phyloP scores from a whole-genome alignment of 2,113 vertebrate species.

The Gymnocephalus cernua region DNA sequence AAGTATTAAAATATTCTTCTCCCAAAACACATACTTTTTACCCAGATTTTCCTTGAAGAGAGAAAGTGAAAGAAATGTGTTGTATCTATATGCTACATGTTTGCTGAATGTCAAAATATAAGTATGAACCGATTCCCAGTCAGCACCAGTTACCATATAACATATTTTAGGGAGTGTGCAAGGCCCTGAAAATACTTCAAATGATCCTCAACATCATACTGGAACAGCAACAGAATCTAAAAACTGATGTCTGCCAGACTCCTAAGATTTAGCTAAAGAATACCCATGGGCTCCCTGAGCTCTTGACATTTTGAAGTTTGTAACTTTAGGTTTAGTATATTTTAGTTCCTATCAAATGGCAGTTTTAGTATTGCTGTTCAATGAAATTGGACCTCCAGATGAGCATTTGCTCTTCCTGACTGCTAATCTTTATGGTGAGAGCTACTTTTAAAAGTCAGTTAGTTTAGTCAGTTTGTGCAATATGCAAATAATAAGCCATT shows the following conservation, averaged over 20 bases:
- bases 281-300: conserved; percentile 40
- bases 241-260: conserved; percentile 49
- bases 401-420: conserved; percentile 17
- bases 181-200: conserved; percentile 50
- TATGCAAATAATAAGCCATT: conserved; percentile 19
- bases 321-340: conserved; percentile 44
- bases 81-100: conserved; percentile 12
- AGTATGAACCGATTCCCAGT: conserved; percentile 33
- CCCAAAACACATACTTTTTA: not conserved
- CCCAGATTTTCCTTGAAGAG: conserved; percentile 4
- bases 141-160: conserved; percentile 33
- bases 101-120: conserved; percentile 42
- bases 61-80: not conserved
- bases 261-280: conserved; percentile 37
- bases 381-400: conserved; percentile 36
- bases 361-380: conserved; percentile 36
- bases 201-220: conserved; percentile 60
- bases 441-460: conserved; percentile 11
- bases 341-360: conserved; percentile 48
- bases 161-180: conserved; percentile 35
- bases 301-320: conserved; percentile 60
- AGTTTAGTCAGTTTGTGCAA: not conserved
- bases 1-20: not conserved
- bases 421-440: not conserved
- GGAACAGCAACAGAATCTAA: conserved; percentile 48